Evolutionary conservation across 2,113 vertebrate species (phyloP).

Genomic region (Labeo catla): DNA sequence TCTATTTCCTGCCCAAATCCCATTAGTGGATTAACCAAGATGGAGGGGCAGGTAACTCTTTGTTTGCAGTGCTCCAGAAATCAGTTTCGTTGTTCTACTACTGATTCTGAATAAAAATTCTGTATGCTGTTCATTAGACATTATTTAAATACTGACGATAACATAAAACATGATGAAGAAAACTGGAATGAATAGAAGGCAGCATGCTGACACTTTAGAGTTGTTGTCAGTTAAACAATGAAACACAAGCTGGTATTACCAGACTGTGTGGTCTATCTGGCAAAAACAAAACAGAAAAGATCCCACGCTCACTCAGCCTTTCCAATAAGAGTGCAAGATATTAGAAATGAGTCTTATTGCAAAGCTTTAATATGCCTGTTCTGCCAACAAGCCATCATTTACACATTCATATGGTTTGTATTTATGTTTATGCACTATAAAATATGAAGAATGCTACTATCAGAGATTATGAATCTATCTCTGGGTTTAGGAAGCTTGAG

Average conservation of each 20-base stretch:
- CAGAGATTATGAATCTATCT: not conserved
- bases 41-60: constrained; percentile 63
- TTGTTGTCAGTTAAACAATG: not conserved
- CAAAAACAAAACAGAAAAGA: not conserved
- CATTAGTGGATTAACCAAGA: constrained; percentile 78
- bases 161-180: not conserved
- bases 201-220: not conserved
- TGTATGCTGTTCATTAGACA: not conserved
- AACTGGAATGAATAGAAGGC: not conserved
- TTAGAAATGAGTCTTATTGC: not conserved
- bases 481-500: not conserved
- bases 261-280: not conserved
- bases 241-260: constrained; percentile 7
- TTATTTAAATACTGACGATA: not conserved
- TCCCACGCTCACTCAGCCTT: not conserved
- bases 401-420: not conserved
- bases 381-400: not conserved
- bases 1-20: constrained; percentile 76
- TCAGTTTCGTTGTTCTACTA: not conserved
- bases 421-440: not conserved
- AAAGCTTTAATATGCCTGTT: not conserved
- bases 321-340: not conserved
- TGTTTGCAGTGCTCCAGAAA: constrained; percentile 43
- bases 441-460: not conserved
- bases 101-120: not conserved